Evolutionary conservation across 2,797 vertebrate genomes (phyloP).

Genomic region (Echeneis naucrates): DNA sequence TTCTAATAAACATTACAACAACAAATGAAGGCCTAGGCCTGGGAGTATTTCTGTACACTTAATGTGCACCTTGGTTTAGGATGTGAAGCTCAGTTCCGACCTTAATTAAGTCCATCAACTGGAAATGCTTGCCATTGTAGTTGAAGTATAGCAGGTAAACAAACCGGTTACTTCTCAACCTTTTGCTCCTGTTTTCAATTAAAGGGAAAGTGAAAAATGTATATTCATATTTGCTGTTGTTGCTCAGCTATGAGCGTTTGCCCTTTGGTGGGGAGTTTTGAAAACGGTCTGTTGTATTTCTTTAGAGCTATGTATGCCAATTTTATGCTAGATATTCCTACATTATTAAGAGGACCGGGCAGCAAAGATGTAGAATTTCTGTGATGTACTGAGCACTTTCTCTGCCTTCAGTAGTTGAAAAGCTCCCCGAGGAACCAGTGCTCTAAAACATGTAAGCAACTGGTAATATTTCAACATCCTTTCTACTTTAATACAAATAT

Average conservation of each 20-base stretch:
- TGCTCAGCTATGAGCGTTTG: not conserved
- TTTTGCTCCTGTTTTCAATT: not conserved
- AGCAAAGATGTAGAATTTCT: conserved; percentile 15
- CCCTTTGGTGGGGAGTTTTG: not conserved
- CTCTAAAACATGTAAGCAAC: conserved; percentile 37
- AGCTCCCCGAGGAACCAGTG: conserved; percentile 42
- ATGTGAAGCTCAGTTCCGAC: conserved; percentile 16
- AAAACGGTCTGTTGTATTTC: not conserved
- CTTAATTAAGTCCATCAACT: conserved; percentile 1
- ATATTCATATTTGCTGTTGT: not conserved
- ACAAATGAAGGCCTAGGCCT: too few species aligned
- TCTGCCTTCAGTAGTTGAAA: conserved; percentile 28
- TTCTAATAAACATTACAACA: too few species aligned
- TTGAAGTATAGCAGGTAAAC: not conserved
- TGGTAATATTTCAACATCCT: conserved; percentile 45
- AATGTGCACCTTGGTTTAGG: conserved; percentile 5
- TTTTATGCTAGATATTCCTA: not conserved
- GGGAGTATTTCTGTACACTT: too few species aligned
- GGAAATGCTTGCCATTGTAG: not conserved
- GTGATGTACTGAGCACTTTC: conserved; percentile 16
- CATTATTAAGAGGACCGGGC: not conserved
- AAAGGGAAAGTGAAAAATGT: not conserved
- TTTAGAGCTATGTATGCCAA: not conserved
- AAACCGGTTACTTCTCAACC: not conserved
- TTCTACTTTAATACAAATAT: conserved; percentile 45